phyloP scores from a whole-genome alignment of 2,797 vertebrate species.

The Sebastolobus alascanus region DNA sequence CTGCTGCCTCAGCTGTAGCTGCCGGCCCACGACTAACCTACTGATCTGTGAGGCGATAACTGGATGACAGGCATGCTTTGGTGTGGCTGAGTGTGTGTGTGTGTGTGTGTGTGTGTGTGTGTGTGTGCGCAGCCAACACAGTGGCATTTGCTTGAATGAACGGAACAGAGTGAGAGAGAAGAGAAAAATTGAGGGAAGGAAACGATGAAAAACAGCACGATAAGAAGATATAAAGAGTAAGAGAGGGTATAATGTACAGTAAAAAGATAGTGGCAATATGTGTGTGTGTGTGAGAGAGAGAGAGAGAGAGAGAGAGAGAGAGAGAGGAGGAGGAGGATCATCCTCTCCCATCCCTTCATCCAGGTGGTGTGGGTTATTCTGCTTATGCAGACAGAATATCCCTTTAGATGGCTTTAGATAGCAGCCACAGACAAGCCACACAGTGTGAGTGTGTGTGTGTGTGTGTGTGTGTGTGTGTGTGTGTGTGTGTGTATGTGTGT shows the following conservation, averaged over 20 bases:
- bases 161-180: conserved; percentile 12
- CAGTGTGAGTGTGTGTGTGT: neutral
- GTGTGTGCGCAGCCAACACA: neutral
- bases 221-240: conserved; percentile 16
- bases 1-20: conserved; percentile 74
- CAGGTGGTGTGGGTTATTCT: conserved; percentile 56
- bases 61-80: conserved; percentile 63
- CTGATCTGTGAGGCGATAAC: conserved; percentile 73
- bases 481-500: conserved; percentile 19
- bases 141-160: conserved; percentile 38
- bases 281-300: too few relatives aligned
- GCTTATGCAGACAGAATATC: conserved; percentile 57
- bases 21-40: conserved; percentile 55
- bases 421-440: conserved; percentile 18
- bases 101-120: neutral
- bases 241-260: conserved; percentile 6
- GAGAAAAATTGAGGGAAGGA: conserved; percentile 8
- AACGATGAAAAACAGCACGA: conserved; percentile 23
- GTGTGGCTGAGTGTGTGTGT: conserved; percentile 35
- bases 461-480: conserved; percentile 18
- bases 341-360: conserved; percentile 49
- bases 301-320: too few relatives aligned
- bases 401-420: conserved; percentile 49
- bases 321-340: neutral
- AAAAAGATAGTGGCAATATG: neutral